Evolutionary conservation across 2,888 invertebrate genomes (phyloP).

Genomic region (Latheticus oryzae): DNA sequence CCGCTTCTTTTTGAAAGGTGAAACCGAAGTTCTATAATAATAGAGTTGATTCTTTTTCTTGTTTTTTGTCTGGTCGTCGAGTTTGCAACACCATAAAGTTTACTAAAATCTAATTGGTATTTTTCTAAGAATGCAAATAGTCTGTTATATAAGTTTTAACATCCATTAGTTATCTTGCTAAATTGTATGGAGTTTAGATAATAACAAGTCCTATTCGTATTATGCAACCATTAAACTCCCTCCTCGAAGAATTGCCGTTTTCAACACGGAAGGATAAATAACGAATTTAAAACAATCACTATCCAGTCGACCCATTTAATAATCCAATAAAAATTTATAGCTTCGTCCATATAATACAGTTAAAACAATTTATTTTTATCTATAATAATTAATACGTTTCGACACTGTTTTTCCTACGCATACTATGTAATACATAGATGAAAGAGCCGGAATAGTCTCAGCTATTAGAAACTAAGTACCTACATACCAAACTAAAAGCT

Average conservation of each 20-base stretch:
- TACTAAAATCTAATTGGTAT: conserved; percentile 31
- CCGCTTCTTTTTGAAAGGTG: conserved; percentile 1
- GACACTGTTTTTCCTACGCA: conserved; percentile 34
- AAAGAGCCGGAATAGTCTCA: conserved; percentile 24
- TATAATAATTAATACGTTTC: conserved; percentile 41
- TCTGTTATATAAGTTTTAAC: conserved; percentile 33
- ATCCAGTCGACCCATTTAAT: conserved; percentile 10
- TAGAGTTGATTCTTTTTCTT: conserved; percentile 26
- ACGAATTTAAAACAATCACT: conserved; percentile 32
- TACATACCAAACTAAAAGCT: conserved; percentile 42
- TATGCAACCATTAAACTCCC: conserved; percentile 15
- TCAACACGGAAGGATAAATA: conserved; percentile 25
- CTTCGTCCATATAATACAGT: conserved; percentile 19
- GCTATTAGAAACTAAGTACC: conserved; percentile 41
- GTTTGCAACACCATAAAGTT: conserved; percentile 32
- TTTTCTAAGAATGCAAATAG: conserved; percentile 32
- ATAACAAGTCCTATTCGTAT: conserved; percentile 25
- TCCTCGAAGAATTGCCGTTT: conserved; percentile 8
- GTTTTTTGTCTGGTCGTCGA: conserved; percentile 36
- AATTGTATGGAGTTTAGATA: conserved; percentile 35
- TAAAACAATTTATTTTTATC: conserved; percentile 39
- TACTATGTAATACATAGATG: conserved; percentile 5
- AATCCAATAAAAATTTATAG: conserved; percentile 39
- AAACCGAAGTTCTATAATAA: conserved; percentile 38
- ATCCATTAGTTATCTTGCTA: conserved; percentile 18